Conservation (phyloP, 2,888 invertebrate genomes). For the Lamellibrachia satsuma region DNA sequence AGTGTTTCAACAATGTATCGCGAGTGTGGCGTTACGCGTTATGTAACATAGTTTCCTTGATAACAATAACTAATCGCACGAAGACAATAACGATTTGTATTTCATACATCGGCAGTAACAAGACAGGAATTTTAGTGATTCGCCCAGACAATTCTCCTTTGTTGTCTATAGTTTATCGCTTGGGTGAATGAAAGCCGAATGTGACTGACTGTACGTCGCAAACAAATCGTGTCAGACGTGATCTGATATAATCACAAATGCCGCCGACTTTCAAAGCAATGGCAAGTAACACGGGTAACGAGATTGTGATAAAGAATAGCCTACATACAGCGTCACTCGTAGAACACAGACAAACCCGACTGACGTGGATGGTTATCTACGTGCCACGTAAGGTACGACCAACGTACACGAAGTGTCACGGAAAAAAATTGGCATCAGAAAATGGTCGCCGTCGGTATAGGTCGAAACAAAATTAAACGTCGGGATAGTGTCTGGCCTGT, state of each 20-base stretch:
- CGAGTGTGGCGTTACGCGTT: not conserved
- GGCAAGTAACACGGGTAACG: not conserved
- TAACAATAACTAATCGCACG: not conserved
- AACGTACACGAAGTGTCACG: too few species aligned
- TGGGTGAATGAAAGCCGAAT: not conserved
- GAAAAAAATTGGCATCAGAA: not conserved
- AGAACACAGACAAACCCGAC: not conserved
- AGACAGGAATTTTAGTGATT: not conserved
- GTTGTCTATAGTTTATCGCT: not conserved
- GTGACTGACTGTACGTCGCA: not conserved
- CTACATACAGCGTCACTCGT: not conserved
- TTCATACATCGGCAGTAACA: not conserved
- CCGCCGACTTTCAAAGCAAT: not conserved
- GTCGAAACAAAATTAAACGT: too few species aligned
- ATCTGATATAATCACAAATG: not conserved
- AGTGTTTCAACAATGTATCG: not conserved
- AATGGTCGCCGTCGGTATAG: not conserved
- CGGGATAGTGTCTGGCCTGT: too few species aligned
- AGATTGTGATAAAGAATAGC: not conserved
- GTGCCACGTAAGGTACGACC: not conserved
- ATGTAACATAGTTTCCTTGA: not conserved
- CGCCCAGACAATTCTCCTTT: not conserved
- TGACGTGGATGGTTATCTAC: not conserved
- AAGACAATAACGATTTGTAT: not conserved
- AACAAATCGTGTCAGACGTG: not conserved